Evolutionary conservation across 2,888 invertebrate genomes (phyloP).

Genomic region (Raillietiella orientalis): DNA sequence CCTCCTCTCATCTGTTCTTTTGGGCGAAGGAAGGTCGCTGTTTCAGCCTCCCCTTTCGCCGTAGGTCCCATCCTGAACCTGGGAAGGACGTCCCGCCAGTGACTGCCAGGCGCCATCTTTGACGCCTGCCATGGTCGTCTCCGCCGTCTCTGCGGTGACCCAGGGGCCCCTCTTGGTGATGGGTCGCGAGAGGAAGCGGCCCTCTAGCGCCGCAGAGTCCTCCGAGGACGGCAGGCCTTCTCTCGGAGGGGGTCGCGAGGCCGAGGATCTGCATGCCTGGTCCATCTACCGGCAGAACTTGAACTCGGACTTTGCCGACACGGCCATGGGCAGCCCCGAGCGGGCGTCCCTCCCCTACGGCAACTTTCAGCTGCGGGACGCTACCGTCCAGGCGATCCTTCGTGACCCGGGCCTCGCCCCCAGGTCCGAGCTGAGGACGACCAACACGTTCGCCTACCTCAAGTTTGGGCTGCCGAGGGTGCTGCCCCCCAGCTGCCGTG

Average conservation of each 20-base stretch:
- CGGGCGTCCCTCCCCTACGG: constrained; percentile 76
- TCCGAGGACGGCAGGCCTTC: no score
- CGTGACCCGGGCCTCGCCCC: constrained; percentile 68
- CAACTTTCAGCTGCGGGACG: constrained; percentile 68
- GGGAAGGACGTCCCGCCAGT: no score
- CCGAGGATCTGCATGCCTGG: constrained; percentile 76
- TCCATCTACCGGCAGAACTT: constrained; percentile 64
- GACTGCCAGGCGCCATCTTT: no score
- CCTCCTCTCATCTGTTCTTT: no score
- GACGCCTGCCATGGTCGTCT: no score
- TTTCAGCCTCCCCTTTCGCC: no score
- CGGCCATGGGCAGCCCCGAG: constrained; percentile 65
- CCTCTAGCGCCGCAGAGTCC: constrained; percentile 51
- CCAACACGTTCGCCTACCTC: constrained; percentile 75
- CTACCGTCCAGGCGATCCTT: constrained; percentile 65
- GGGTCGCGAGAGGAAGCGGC: constrained; percentile 19
- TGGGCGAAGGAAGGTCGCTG: no score
- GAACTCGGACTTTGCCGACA: constrained; percentile 81
- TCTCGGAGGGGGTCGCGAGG: background rate
- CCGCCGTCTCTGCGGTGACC: no score
- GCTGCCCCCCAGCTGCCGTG: constrained; percentile 57
- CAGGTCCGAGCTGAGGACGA: constrained; percentile 55
- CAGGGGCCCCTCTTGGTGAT: no score
- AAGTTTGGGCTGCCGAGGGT: constrained; percentile 77
- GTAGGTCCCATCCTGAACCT: no score